Base-by-base conservation (phyloP, 2,113 vertebrate genomes). In the Montifringilla adamsi region DNA sequence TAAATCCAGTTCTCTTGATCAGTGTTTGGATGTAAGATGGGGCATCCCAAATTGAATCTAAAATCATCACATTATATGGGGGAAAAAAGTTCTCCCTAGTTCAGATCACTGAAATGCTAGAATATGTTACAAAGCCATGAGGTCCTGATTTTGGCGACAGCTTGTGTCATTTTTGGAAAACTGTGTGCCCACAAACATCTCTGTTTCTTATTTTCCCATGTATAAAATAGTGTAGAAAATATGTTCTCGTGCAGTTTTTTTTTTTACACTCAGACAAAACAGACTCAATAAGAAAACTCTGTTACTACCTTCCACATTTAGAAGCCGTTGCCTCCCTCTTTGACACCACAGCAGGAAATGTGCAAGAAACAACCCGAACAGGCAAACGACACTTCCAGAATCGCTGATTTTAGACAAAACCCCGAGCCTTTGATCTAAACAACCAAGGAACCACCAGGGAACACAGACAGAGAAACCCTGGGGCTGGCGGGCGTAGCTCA, bases 1-100 rank as follows among this genome's bases (percentile, higher is more conserved):
- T 86, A 90, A 93, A 94, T 55, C 39, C 27, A 62, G 30, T 87
- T 94, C 76, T 69, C 64, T 63, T 93, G 67, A 87, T 92, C 85
- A 77, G 68, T 58, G 83, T 67, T 88, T 77, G 68, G 79, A 86
- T 66, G 91, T 44, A 72, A 92, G 85, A 82, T 24, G 22, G 64
- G 35, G 39, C 80, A 86, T 80, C 89, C 70, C 85, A 84, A 75
- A 90, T 50, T 66, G 47, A 90, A 93, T 86, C 68, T 83, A 86
- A 93, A 84, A 1, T 79, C 33, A 70, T 72, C 56, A 35, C n/a
- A 49, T 75, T 90, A 59, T 23, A 47, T 5, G 39, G 55, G 30
- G 58, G 17, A 2, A 59, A 58, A 35, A 39, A 43, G 3, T 27
- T 73, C 63, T 81, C 46, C 41, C 80, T 43, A 15, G 37, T 46